Evolutionary conservation across 2,113 vertebrate species (phyloP).

Genomic region (Phycodurus eques): DNA sequence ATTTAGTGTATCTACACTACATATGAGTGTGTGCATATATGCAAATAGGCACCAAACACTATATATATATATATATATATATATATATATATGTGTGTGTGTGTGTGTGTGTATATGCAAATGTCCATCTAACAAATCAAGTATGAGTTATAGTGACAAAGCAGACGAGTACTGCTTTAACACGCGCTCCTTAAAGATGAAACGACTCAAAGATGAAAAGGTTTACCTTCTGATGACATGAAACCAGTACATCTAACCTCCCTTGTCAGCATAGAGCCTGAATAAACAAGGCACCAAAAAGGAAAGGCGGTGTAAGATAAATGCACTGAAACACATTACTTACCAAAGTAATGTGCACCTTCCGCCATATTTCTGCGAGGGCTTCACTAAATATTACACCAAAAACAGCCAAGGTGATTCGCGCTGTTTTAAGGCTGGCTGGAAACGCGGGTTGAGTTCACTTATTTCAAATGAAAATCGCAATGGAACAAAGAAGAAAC

Average conservation of each 20-base stretch:
- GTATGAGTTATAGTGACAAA: background rate
- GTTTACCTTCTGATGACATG: conserved; percentile 55
- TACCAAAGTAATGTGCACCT: conserved; percentile 68
- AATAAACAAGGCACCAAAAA: conserved; percentile 16
- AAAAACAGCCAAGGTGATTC: background rate
- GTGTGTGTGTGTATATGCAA: no score
- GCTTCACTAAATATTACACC: conserved; percentile 19
- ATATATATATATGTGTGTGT: no score
- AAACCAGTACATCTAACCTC: conserved; percentile 52
- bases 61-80: background rate
- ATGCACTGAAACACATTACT: conserved; percentile 17
- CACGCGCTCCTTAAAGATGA: no score
- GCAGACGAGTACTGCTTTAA: background rate
- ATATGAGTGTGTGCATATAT: background rate
- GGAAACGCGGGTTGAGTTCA: background rate
- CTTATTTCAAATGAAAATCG: background rate
- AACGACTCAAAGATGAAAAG: background rate
- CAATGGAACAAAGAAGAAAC: background rate
- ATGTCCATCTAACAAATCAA: no score
- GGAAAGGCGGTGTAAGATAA: conserved; percentile 7
- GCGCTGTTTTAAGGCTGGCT: background rate
- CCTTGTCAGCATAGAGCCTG: conserved; percentile 55
- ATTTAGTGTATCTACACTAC: background rate
- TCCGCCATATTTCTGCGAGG: conserved; percentile 66
- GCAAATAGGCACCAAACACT: background rate